Conservation (phyloP, 1,140 invertebrate species). For the Paracyclopina nana region DNA sequence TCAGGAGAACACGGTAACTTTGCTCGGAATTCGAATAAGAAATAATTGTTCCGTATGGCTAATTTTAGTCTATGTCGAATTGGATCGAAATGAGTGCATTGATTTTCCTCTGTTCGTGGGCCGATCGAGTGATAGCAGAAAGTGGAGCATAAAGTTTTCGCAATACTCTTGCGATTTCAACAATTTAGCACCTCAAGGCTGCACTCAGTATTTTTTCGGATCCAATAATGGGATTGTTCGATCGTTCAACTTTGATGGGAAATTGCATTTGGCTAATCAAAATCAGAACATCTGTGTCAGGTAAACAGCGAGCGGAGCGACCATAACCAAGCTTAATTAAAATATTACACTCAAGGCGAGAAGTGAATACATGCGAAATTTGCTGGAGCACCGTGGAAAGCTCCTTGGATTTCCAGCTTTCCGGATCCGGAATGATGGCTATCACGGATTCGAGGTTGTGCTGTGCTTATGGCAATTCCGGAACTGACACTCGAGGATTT, state of each 20-base stretch:
- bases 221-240: not conserved
- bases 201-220: conserved; percentile 12
- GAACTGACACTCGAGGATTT: not conserved
- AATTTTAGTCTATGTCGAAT: not conserved
- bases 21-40: not conserved
- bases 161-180: not conserved
- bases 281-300: conserved; percentile 8
- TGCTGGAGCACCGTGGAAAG: not conserved
- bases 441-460: conserved; percentile 5
- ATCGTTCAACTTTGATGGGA: conserved; percentile 3
- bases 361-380: conserved; percentile 8
- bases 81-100: not conserved
- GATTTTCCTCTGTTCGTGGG: conserved; percentile 4
- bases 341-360: not conserved
- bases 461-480: conserved; percentile 2
- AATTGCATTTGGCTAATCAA: conserved; percentile 11
- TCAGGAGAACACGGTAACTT: conserved; percentile 5
- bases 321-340: not conserved
- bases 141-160: conserved; percentile 1
- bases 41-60: not conserved
- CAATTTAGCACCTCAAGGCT: conserved; percentile 8
- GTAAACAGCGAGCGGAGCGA: not conserved
- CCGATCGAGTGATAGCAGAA: not conserved
- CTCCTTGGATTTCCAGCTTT: conserved; percentile 4
- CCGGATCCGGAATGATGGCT: conserved; percentile 2